Evolutionary conservation across 2,797 vertebrate species (phyloP), one percentile per base, ranked within the genome.

Genomic region (Cryptoprocta ferox): DNA sequence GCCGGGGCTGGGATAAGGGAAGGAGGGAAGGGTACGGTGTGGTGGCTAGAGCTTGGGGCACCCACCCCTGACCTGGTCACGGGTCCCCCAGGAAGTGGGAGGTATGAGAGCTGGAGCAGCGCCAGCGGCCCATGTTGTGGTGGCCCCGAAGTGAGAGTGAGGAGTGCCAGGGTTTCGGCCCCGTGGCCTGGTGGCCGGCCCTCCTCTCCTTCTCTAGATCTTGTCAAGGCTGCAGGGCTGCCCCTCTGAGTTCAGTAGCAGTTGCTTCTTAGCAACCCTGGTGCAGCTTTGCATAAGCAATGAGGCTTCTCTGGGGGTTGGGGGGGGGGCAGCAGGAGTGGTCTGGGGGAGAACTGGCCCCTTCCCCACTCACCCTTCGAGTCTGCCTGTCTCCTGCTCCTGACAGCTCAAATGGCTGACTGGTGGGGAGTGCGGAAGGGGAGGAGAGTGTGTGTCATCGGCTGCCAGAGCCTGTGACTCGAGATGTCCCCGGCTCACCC

Each of bases 221-320:
- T 80, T 16, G 24, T 15, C 32, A 39, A 42, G 45, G 71, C 76
- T 30, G 32, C 61, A 65, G 82, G 91, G 70, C 93, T 61, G 86
- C 73, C 76, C 70, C 28, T 96, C 70, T 50, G 14, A 2, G 30
- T 42, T 66, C 83, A 15, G 66, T 79, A 18, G 66, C 26, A 3
- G 19, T n/a, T n/a, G 94, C 88, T 88, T 95, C 96, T 96, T 96
- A 97, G 97, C 98, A 96, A 91, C 96, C 30, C 35, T 59, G 70
- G 89, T 30, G 42, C 76, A 42, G 80, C 91, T 97, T 73, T 94
- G 97, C 96, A 95, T 95, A 61, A 95, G 89, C 95, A 89, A 95
- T 92, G 89, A 97, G 78, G 84, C 26, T 45, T n/a, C 12, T 78
- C 42, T 3, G 56, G 7, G n/a, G 42, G 14, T 16, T 19, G 45